These are phyloP conservation scores for Halocynthia roretzi DNA, from an alignment of 23 tunicate species.

Conservation along the genomic window DNA sequence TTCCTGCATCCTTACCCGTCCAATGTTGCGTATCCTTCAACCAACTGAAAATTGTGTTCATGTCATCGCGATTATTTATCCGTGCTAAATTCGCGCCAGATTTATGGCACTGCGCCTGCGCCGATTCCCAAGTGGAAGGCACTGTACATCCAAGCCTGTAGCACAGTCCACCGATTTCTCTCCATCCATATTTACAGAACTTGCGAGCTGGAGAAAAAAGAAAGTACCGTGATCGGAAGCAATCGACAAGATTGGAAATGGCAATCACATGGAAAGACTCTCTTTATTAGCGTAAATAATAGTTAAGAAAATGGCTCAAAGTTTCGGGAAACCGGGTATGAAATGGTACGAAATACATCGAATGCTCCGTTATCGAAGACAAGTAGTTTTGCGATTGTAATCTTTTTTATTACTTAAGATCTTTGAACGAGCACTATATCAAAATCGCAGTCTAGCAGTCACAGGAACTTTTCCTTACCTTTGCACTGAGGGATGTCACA, in stretches of 20 bases:
- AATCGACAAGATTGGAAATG: background rate
- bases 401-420: background rate
- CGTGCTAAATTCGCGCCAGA: constrained; percentile 63
- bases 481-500: constrained; percentile 77
- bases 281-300: background rate
- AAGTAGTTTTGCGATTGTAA: background rate
- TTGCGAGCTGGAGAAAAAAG: constrained; percentile 33
- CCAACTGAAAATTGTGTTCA: constrained; percentile 32
- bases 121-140: constrained; percentile 52
- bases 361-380: background rate
- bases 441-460: background rate
- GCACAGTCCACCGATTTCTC: constrained; percentile 47
- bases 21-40: constrained; percentile 8
- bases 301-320: background rate
- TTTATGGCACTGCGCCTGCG: constrained; percentile 42
- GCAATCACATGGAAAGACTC: background rate
- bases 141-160: constrained; percentile 80
- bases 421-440: background rate
- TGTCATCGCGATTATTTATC: constrained; percentile 21
- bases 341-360: constrained; percentile 9
- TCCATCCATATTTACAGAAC: constrained; percentile 77
- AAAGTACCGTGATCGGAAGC: background rate
- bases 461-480: constrained; percentile 19
- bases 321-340: constrained; percentile 1
- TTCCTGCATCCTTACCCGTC: constrained; percentile 1